A percentile compares a stretch with the other conserved stretches of the same genome.
Evolutionary conservation across 2,888 invertebrate genomes (phyloP).

Genomic region (Pseudolycoriella hygida): DNA sequence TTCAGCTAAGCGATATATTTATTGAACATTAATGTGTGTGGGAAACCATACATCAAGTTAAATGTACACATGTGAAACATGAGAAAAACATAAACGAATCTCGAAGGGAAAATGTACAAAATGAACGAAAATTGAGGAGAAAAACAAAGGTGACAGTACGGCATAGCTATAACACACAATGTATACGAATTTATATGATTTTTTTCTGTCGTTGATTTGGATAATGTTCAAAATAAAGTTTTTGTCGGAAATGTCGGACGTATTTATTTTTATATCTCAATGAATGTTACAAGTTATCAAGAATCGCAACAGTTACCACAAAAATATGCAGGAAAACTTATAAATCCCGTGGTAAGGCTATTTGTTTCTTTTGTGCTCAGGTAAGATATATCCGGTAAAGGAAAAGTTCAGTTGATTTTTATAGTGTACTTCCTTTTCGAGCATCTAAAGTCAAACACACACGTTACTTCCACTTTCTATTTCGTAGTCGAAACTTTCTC

Average conservation of each 20-base stretch:
- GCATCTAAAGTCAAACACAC: neutral
- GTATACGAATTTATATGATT: too few species aligned
- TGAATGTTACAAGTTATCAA: too few species aligned
- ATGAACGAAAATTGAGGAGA: neutral
- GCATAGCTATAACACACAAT: too few species aligned
- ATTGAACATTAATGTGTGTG: conserved; percentile 4
- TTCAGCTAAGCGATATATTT: conserved; percentile 3
- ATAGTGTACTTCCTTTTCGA: neutral
- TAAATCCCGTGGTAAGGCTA: neutral
- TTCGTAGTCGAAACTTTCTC: neutral
- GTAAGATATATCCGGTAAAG: neutral
- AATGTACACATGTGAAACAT: neutral
- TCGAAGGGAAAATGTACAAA: conserved; percentile 1
- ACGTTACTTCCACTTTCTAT: neutral
- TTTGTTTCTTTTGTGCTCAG: neutral
- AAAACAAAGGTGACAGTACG: neutral
- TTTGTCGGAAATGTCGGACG: too few species aligned
- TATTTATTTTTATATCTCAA: too few species aligned
- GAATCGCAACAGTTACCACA: neutral
- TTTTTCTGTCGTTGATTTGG: too few species aligned
- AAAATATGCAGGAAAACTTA: neutral
- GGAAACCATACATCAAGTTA: conserved; percentile 1
- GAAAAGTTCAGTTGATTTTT: neutral
- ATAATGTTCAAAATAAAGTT: too few species aligned
- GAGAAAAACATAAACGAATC: neutral